These are phyloP conservation scores for Bathynomus jamesi DNA, from an alignment of 1,140 invertebrate species.

Conservation along the genomic window DNA sequence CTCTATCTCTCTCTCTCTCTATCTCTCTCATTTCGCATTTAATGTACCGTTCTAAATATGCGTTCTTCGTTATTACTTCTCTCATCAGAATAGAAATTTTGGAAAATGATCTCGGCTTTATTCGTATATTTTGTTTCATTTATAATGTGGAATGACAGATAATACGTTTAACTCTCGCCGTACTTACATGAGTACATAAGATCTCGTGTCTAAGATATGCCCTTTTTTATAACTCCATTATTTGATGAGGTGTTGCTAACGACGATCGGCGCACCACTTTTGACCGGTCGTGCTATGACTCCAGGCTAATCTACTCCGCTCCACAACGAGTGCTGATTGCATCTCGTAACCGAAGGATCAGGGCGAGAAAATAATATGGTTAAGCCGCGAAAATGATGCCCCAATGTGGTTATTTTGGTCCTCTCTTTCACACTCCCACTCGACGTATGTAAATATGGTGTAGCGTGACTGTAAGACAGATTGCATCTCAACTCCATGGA, in stretches of 20 bases:
- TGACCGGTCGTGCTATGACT: background rate
- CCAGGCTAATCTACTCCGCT: background rate
- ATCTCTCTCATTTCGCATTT: background rate
- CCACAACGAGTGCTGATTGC: background rate
- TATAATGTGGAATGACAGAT: background rate
- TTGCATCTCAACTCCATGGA: background rate
- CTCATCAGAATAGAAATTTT: background rate
- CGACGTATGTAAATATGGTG: background rate
- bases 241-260: background rate
- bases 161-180: background rate
- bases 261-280: background rate
- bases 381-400: background rate
- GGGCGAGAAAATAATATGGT: background rate
- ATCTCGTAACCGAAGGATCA: background rate
- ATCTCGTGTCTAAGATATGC: background rate
- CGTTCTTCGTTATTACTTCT: background rate
- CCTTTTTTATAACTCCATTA: constrained; percentile 1
- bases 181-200: background rate
- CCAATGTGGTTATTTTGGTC: background rate
- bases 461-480: background rate
- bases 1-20: background rate
- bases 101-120: background rate
- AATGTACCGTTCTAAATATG: background rate
- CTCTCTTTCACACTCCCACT: background rate
- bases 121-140: background rate